Evolutionary conservation across 2,888 invertebrate species (phyloP), one percentile per base, ranked within the genome.

Genomic region (Augiades crinisus): DNA sequence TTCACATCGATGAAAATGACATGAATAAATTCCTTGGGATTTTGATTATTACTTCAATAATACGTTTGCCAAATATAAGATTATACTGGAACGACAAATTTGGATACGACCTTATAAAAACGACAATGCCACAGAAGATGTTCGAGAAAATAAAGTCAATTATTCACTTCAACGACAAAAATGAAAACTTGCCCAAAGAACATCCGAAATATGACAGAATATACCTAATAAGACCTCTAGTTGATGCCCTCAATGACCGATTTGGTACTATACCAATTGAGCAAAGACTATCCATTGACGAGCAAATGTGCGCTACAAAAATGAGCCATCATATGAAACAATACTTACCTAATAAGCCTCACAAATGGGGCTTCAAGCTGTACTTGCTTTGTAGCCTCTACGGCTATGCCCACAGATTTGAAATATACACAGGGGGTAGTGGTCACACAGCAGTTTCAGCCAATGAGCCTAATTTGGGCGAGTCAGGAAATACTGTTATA

Each of bases 311-410:
- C 57, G 58, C 64, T 14, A 66, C 63, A 5, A 62, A 60, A 55
- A 44, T 57, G 7, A 30, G 14, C n/a, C 58, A 54, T 30, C 56
- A 41, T 19, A 27, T 60, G 36, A 57, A 60, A 40, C 72, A 65
- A 47, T 75, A 72, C 57, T 60, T 70, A 52, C 72, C 72, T 12
- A 59, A 64, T 19, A 79, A 77, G 53, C 75, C 73, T 37, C 72
- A 74, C 49, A 77, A 78, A 60, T 76, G 70, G 70, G 60, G 62
- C 1, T 59, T 56, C 45, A 59, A 62, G 41, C 46, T 59, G 10
- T 62, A 54, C 38, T 72, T 61, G 0, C 43, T 64, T 13, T 58
- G 63, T 58, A 70, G 66, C 47, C 61, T 63, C 17, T 50, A 47
- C 43, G 60, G 63, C 14, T 63, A 38, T 58, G 64, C 62, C 52